Percentiles rank a stretch among this genome's conserved stretches.
phyloP scores from a whole-genome alignment of 2,113 vertebrate genomes.

The Cathartes aura region DNA sequence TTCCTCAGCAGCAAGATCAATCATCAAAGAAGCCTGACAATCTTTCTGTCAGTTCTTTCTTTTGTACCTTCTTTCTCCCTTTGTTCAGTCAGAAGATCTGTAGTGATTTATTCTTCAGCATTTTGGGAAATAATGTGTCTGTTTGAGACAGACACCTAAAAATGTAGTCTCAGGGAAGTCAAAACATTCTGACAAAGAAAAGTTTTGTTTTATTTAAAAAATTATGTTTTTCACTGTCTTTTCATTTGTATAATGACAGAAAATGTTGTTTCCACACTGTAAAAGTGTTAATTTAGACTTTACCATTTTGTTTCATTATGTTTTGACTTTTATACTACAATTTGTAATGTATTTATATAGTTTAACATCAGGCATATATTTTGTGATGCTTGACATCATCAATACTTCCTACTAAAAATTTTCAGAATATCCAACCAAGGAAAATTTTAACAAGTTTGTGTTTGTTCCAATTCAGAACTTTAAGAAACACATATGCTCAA shows the following conservation, averaged over 20 bases:
- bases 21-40: not conserved
- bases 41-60: not conserved
- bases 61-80: not conserved
- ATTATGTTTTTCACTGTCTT: not conserved
- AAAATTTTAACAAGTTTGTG: not conserved
- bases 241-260: not conserved
- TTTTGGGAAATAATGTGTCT: not conserved
- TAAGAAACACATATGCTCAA: not conserved
- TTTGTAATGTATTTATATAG: not conserved
- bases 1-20: not conserved
- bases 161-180: not conserved
- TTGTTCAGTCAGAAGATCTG: not conserved
- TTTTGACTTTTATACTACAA: not conserved
- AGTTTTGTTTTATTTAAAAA: not conserved
- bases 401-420: not conserved
- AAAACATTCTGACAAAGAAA: not conserved
- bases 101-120: not conserved
- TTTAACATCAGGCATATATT: not conserved
- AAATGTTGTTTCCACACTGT: not conserved
- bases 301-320: not conserved
- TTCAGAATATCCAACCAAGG: not conserved
- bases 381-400: not conserved
- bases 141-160: not conserved
- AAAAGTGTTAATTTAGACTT: not conserved
- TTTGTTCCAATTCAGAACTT: not conserved